phyloP scores from a whole-genome alignment of 1,140 invertebrate genomes.

The Atta colombica region DNA sequence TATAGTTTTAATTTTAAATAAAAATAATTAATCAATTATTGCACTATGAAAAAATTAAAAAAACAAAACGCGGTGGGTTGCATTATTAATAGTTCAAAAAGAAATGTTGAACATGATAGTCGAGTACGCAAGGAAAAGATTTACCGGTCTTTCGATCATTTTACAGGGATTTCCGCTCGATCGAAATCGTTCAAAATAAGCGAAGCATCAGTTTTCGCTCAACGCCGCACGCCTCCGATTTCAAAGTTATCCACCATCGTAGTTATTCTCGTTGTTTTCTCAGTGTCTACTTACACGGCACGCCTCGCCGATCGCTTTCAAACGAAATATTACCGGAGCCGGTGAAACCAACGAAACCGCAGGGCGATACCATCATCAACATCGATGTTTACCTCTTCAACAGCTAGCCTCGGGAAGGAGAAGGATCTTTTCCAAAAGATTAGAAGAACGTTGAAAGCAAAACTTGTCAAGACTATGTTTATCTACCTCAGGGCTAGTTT shows the following conservation, averaged over 20 bases:
- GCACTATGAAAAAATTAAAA: not conserved
- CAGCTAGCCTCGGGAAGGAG: conserved; percentile 16
- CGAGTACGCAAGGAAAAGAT: not conserved
- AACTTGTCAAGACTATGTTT: conserved; percentile 52
- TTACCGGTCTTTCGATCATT: conserved; percentile 29
- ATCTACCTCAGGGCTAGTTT: conserved; percentile 4
- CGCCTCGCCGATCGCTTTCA: conserved; percentile 59
- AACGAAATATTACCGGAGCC: conserved; percentile 60
- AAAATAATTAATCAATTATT: not conserved
- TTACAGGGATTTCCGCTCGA: conserved; percentile 51
- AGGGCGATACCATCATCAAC: conserved; percentile 58
- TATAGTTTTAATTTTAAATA: not conserved
- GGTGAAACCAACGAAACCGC: conserved; percentile 13
- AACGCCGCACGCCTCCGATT: conserved; percentile 63
- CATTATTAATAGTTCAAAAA: not conserved
- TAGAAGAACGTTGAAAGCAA: conserved; percentile 45
- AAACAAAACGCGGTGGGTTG: too few species aligned
- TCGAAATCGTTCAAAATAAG: conserved; percentile 69
- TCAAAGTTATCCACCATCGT: conserved; percentile 72
- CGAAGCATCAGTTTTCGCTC: conserved; percentile 69
- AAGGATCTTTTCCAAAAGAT: conserved; percentile 37
- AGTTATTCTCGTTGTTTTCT: conserved; percentile 69
- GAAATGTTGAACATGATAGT: not conserved
- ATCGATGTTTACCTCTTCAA: conserved; percentile 45
- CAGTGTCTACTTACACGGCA: conserved; percentile 72